Evolutionary conservation across 2,888 invertebrate genomes (phyloP), one percentile per base, ranked within the genome.

Genomic region (Rhagonycha lutea): DNA sequence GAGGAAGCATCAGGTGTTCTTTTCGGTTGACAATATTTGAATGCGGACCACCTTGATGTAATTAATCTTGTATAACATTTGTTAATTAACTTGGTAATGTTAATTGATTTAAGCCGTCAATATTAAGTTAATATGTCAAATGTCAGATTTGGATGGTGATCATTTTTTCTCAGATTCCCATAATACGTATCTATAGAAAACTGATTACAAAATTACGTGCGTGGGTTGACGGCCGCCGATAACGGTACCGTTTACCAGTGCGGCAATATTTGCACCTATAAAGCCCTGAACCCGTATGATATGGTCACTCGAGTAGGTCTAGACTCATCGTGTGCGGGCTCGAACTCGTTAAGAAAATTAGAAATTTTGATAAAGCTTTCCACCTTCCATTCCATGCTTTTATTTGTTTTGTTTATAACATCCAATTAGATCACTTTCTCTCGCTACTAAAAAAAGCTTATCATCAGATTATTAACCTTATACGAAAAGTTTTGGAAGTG

Each of bases 231-330:
- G 77, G 74, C 75, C 47, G 47, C 47, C 77, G 72, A 70, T 77
- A 77, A 77, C 77, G 77, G 77, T 77, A 75, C 72, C 61, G 60
- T 69, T 67, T 61, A 69, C 75, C 72, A 73, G 72, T 77, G 75
- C 73, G 72, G 77, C 77, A 77, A 77, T 77, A 75, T 77, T 77
- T 77, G 74, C 77, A 77, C 77, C 74, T 74, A 65, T 62, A 26
- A 69, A 74, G 60, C 60, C 69, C 76, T 47, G 28, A 67, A 68
- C 70, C 73, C 69, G 73, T 67, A 74, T 74, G 65, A 60, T 71
- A 68, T 69, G 69, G 69, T 68, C 75, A 68, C 65, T 74, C 71
- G 71, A 74, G 63, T 68, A 68, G 71, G 77, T 74, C 77, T 77
- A 77, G 77, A 77, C 77, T 28, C 62, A 60, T 68, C 70, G 68